A percentile compares a stretch with the other conserved stretches of the same genome.
These are phyloP conservation scores for Lepus timidus DNA, from an alignment of 2,113 vertebrate species.

Conservation along the genomic window DNA sequence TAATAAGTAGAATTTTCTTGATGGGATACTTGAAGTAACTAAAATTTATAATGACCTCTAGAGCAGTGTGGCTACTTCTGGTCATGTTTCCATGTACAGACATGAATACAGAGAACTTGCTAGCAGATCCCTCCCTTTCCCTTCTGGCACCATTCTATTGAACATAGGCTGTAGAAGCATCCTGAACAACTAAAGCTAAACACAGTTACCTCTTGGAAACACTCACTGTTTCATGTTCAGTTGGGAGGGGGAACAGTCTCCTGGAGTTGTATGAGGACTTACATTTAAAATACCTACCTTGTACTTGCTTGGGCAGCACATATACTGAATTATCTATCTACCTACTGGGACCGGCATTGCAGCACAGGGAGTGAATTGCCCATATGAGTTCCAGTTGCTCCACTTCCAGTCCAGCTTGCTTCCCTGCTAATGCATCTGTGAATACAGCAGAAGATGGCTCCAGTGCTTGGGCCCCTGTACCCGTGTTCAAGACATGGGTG, in stretches of 20 bases:
- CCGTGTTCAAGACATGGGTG: too few species aligned
- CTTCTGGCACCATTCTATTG: neutral
- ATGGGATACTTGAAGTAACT: neutral
- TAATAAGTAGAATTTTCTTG: conserved; percentile 46
- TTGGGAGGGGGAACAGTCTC: neutral
- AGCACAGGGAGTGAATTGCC: too few species aligned
- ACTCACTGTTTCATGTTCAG: neutral
- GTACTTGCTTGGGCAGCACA: too few species aligned
- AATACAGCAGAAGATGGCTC: too few species aligned
- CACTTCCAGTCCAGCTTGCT: too few species aligned
- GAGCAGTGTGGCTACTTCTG: conserved; percentile 2
- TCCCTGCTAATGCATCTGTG: too few species aligned
- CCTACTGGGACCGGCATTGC: too few species aligned
- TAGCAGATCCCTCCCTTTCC: neutral
- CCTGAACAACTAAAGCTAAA: neutral
- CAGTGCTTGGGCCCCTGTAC: too few species aligned
- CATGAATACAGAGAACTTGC: conserved; percentile 15
- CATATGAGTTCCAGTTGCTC: too few species aligned
- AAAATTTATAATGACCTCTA: neutral
- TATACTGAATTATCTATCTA: too few species aligned
- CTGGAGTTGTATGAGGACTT: neutral
- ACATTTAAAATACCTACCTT: neutral
- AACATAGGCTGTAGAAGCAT: neutral
- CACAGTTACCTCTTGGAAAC: neutral
- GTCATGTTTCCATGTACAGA: neutral